These are phyloP conservation scores for Platerodrilus igneus DNA, from an alignment of 2,888 invertebrate genomes.

Conservation along the genomic window DNA sequence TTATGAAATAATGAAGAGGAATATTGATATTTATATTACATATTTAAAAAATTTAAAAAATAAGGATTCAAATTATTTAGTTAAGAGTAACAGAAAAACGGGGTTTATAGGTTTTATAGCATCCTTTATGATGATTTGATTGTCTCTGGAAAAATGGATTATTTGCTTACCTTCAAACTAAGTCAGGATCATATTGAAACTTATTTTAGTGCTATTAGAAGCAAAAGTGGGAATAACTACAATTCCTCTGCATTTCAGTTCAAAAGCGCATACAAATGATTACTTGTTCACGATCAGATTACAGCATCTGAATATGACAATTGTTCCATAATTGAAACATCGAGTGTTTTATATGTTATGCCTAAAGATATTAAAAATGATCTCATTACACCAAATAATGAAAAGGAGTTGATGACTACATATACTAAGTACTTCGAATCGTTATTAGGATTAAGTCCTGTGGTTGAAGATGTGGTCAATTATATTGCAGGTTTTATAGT, in stretches of 20 bases:
- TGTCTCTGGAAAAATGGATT: too few relatives aligned
- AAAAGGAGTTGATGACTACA: background rate
- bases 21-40: slow-evolving; percentile 5
- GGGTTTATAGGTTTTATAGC: slow-evolving; percentile 17
- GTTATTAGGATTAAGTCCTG: slow-evolving; percentile 8
- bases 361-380: background rate
- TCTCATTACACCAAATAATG: background rate
- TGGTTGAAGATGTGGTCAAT: slow-evolving; percentile 13
- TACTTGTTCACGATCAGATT: slow-evolving; percentile 18
- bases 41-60: slow-evolving; percentile 13
- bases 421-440: slow-evolving; percentile 5
- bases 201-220: slow-evolving; percentile 24
- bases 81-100: slow-evolving; percentile 7
- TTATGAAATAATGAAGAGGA: slow-evolving; percentile 2
- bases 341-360: slow-evolving; percentile 11
- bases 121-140: too few relatives aligned
- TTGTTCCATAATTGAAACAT: slow-evolving; percentile 13
- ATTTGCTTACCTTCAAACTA: slow-evolving; percentile 22
- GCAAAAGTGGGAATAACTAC: slow-evolving; percentile 21
- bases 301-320: slow-evolving; percentile 11
- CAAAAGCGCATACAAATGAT: slow-evolving; percentile 22
- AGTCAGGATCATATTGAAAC: slow-evolving; percentile 25
- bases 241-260: slow-evolving; percentile 26
- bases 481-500: slow-evolving; percentile 17
- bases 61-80: slow-evolving; percentile 8